phyloP scores from a whole-genome alignment of 2,797 vertebrate species.

The Acipenser ruthenus region DNA sequence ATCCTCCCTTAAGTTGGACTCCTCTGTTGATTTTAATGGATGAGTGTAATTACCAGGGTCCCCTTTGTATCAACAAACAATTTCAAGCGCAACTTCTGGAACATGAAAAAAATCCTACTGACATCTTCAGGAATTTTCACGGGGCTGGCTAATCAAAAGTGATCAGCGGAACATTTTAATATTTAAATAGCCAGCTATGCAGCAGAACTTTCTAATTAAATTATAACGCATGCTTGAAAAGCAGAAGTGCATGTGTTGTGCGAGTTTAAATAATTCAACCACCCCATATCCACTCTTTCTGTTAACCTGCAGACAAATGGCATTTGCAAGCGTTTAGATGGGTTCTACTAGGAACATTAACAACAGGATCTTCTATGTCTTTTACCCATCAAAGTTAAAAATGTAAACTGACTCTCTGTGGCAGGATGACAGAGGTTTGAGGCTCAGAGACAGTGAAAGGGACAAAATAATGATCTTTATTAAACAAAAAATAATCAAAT shows the following conservation, averaged over 20 bases:
- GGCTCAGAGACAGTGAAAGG: too few species aligned
- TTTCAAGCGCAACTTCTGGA: conserved; percentile 70
- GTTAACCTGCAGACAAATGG: conserved; percentile 95
- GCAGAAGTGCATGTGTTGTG: conserved; percentile 99
- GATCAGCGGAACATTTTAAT: conserved; percentile 99
- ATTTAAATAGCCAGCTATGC: conserved; percentile 94
- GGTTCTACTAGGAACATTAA: conserved; percentile 52
- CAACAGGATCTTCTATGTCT: conserved; percentile 34
- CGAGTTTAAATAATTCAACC: conserved; percentile 96
- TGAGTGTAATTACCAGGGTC: conserved; percentile 75
- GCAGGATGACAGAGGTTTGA: too few species aligned
- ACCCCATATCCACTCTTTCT: conserved; percentile 93
- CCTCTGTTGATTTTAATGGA: conserved; percentile 87
- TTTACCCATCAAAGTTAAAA: conserved; percentile 50
- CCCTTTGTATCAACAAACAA: conserved; percentile 78
- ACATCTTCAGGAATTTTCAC: conserved; percentile 96
- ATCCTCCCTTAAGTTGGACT: conserved; percentile 74
- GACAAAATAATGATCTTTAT: too few species aligned
- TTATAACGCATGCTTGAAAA: conserved; percentile 99
- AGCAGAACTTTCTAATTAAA: conserved; percentile 99
- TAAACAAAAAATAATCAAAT: too few species aligned
- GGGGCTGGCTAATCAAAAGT: conserved; percentile 94
- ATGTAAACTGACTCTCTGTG: conserved; percentile 62
- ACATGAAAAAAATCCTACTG: conserved; percentile 69
- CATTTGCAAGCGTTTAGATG: conserved; percentile 82